Conservation (phyloP, 2,113 vertebrate genomes). For the Sus scrofa region T2T-Sscrofa CM000824.6:24743001-24743500, state of each 20-base stretch:
- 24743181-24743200: conserved; percentile 41
- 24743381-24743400: conserved; percentile 44
- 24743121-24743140: conserved; percentile 25
- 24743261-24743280: not conserved
- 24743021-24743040: no score
- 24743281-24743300: not conserved
- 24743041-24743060: no score
- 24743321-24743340: conserved; percentile 52
- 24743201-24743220: not conserved
- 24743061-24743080: no score
- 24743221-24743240: not conserved
- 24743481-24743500: conserved; percentile 42
- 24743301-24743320: not conserved
- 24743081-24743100: not conserved
- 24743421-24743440: conserved; percentile 35
- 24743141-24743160: not conserved
- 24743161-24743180: not conserved
- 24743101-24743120: conserved; percentile 23
- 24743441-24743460: conserved; percentile 58
- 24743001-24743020: no score
- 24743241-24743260: not conserved
- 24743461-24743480: conserved; percentile 48
- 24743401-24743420: conserved; percentile 60
- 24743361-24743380: conserved; percentile 39
- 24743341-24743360: conserved; percentile 18